These are phyloP conservation scores for Subacronicta megacephala DNA, from an alignment of 2,888 invertebrate species.

Conservation along the genomic window DNA sequence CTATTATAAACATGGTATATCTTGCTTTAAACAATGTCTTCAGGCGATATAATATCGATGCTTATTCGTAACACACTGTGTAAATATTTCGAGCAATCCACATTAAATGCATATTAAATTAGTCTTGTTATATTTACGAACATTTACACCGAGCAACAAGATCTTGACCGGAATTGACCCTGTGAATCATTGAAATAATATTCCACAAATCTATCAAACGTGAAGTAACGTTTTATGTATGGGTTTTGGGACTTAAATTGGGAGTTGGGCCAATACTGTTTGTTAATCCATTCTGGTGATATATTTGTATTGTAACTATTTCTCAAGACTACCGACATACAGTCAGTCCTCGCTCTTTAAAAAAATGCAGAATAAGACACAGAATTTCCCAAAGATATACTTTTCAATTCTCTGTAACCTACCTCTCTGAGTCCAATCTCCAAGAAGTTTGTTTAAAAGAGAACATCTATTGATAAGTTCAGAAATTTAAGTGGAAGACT, in stretches of 20 bases:
- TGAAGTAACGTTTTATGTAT: conserved; percentile 3
- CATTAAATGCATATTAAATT: conserved; percentile 8
- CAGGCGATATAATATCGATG: not conserved
- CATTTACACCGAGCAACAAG: conserved; percentile 6
- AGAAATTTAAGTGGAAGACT: no score
- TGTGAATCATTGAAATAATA: conserved; percentile 17
- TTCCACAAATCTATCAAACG: conserved; percentile 16
- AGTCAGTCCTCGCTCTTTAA: no score
- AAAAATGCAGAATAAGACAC: no score
- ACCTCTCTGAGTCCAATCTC: no score
- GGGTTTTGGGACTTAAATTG: not conserved
- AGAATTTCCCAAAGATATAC: no score
- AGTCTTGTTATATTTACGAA: conserved; percentile 11
- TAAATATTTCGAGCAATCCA: not conserved
- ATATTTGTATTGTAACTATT: no score
- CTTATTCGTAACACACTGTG: not conserved
- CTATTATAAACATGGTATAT: not conserved
- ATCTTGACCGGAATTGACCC: conserved; percentile 22
- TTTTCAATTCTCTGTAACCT: no score
- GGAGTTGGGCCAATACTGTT: conserved; percentile 6
- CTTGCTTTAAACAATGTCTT: no score
- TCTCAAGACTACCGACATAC: no score
- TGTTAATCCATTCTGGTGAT: not conserved
- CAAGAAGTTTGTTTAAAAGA: no score
- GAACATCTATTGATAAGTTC: no score